A percentile compares a stretch with the other conserved stretches of the same genome.
Conservation (phyloP, 2,113 vertebrate genomes). For the Chionodraco myersi region DNA sequence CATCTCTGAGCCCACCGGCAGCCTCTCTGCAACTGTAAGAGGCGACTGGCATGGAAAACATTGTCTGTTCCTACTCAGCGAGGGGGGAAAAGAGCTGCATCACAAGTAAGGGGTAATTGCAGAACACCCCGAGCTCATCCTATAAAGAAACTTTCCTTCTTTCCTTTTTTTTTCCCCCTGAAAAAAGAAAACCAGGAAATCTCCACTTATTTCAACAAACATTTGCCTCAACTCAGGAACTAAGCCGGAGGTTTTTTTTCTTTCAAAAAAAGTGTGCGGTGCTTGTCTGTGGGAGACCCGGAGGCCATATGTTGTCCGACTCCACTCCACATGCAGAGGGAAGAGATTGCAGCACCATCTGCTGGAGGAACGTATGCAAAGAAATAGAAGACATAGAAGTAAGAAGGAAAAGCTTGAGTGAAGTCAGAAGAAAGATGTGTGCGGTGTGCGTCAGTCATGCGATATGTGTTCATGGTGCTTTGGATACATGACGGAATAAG, state of each 20-base stretch:
- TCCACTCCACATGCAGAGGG: conserved; percentile 33
- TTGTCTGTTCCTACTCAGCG: conserved; percentile 69
- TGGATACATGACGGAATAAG: background rate
- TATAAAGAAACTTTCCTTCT: conserved; percentile 68
- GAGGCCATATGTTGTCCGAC: conserved; percentile 44
- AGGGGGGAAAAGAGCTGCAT: conserved; percentile 49
- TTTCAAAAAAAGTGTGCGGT: conserved; percentile 30
- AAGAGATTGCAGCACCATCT: conserved; percentile 85
- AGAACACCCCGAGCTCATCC: conserved; percentile 76
- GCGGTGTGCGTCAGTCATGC: background rate
- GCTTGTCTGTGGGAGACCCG: conserved; percentile 53
- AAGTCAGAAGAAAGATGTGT: conserved; percentile 3
- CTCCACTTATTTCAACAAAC: conserved; percentile 93
- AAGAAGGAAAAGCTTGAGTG: background rate
- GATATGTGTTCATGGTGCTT: background rate
- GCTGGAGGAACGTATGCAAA: conserved; percentile 63
- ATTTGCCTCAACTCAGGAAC: conserved; percentile 88
- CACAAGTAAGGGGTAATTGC: conserved; percentile 62
- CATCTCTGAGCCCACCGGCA: conserved; percentile 59
- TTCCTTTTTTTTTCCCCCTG: conserved; percentile 20
- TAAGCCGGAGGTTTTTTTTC: conserved; percentile 76
- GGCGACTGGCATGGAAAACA: conserved; percentile 69
- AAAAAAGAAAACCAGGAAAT: conserved; percentile 86
- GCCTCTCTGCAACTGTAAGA: conserved; percentile 61
- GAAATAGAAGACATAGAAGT: background rate